phyloP scores from a whole-genome alignment of 2,113 vertebrate genomes.

The Panthera tigris region DNA sequence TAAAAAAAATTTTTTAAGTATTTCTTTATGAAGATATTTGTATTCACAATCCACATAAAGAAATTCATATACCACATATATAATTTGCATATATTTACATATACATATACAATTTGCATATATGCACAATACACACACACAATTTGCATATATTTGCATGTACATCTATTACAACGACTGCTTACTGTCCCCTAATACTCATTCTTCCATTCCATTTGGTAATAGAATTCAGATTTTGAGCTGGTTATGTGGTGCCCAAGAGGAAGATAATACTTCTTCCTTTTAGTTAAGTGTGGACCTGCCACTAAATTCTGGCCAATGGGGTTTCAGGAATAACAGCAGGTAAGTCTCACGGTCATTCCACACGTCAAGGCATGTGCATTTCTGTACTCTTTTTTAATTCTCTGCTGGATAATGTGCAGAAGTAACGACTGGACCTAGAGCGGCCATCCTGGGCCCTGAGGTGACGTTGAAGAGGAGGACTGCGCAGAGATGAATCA shows the following conservation, averaged over 20 bases:
- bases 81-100: too few relatives aligned
- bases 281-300: background rate
- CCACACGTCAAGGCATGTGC: background rate
- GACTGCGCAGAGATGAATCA: background rate
- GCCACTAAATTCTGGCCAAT: background rate
- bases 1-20: too few relatives aligned
- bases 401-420: background rate
- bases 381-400: background rate
- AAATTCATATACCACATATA: background rate
- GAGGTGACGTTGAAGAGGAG: background rate
- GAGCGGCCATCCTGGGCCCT: background rate
- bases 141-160: too few relatives aligned
- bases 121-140: too few relatives aligned
- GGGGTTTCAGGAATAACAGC: background rate
- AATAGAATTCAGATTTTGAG: background rate
- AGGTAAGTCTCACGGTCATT: background rate
- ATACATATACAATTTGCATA: too few relatives aligned
- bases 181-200: background rate
- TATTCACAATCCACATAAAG: too few relatives aligned
- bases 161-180: too few relatives aligned
- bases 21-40: too few relatives aligned
- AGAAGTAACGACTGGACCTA: background rate
- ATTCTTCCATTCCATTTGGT: background rate
- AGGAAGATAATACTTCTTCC: background rate
- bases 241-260: background rate